Evolutionary conservation across 2,888 invertebrate species (phyloP).

Genomic region (Lomographa bimaculata): DNA sequence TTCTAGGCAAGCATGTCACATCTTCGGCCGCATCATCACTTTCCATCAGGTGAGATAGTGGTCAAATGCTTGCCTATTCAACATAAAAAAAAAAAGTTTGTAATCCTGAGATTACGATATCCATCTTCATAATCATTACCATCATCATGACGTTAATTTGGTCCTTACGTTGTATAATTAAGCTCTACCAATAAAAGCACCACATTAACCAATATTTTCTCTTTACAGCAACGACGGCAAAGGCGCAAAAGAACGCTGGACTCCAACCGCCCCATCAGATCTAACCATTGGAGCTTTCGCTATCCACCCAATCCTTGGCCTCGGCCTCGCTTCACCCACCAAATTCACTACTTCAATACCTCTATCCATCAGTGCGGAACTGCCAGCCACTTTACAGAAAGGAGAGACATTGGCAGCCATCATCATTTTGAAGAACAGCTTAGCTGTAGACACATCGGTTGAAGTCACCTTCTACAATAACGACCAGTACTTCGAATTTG

Average conservation of each 20-base stretch:
- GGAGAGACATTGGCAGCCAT: conserved; percentile 96
- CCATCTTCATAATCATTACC: too few relatives aligned
- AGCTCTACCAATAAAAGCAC: too few relatives aligned
- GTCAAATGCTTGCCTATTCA: too few relatives aligned
- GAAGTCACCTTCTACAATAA: conserved; percentile 93
- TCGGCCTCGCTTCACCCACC: conserved; percentile 56
- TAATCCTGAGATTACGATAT: too few relatives aligned
- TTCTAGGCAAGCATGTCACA: too few relatives aligned
- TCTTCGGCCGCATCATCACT: too few relatives aligned
- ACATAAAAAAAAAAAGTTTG: too few relatives aligned
- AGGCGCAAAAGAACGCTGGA: conserved; percentile 66
- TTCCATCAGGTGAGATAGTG: too few relatives aligned
- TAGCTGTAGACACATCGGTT: conserved; percentile 89
- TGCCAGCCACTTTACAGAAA: conserved; percentile 94
- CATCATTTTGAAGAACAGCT: conserved; percentile 94
- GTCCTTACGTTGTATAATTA: too few relatives aligned
- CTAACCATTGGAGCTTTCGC: conserved; percentile 74
- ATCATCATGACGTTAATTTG: too few relatives aligned
- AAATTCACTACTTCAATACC: conserved; percentile 69
- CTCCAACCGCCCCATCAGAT: conserved; percentile 59
- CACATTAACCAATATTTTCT: conserved; percentile 1
- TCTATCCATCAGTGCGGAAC: conserved; percentile 93
- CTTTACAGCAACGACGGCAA: conserved; percentile 64
- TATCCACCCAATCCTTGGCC: conserved; percentile 69
- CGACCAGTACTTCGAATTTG: conserved; percentile 91